Evolutionary conservation across 2,888 invertebrate species (phyloP), one percentile per base, ranked within the genome.

Genomic region (Zygogramma bicolorata): DNA sequence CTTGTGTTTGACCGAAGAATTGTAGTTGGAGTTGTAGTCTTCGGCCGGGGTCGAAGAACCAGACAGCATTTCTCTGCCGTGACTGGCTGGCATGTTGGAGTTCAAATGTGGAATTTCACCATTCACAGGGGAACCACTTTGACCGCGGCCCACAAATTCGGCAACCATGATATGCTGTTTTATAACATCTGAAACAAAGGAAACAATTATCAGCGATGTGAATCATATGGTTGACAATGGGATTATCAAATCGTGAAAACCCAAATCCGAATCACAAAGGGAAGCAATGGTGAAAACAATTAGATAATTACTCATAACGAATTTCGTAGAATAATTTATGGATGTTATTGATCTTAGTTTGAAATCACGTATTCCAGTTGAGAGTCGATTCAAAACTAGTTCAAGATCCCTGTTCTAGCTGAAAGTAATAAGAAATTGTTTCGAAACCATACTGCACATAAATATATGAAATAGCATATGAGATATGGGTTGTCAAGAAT

Each of bases 151-250:
- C 85, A 94, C 93, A 88, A 94, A 93, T 90, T 95, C 94, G 88
- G 94, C 95, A 88, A 95, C 94, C 93, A 95, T 94, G 91, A 93
- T 94, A 89, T 91, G 92, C 88, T 92, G 91, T 83, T 87, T 87
- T 83, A 87, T 80, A 79, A 86, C 86, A 85, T 87, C 87, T 87
- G 85, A 42, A 85, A 85, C 75, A 77, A 83, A 80, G 70, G 68
- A 76, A 75, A 78, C 63, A 7, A 40, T 22, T 34, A 29, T 66
- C n/a, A 62, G 25, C n/a, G 20, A 22, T 10, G 20, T 20, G 8
- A 20, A 46, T 20, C 46, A 6, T 18, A 20, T 1, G 8, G 18
- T 6, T 20, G 8, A 46, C 13, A 34, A 13, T 34, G 10, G 13
- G 13, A 34, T 34, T 1, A 34, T 10, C 10, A 13, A 34, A 1